Evolutionary conservation across 2,113 vertebrate genomes (phyloP).

Genomic region (Antigone vipio): DNA sequence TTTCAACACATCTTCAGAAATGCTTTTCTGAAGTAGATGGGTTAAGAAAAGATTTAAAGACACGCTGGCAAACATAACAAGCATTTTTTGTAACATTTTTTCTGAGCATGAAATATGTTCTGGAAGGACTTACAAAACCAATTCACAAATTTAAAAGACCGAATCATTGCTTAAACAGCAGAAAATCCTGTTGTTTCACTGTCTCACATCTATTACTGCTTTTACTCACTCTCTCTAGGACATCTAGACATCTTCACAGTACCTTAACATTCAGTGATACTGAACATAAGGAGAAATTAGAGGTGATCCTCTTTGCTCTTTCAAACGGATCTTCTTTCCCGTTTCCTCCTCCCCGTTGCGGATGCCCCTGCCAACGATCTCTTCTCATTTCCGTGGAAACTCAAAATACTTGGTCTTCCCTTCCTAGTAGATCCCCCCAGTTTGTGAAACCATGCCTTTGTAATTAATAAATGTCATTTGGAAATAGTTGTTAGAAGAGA

Average conservation of each 20-base stretch:
- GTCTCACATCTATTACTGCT: neutral
- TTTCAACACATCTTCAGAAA: neutral
- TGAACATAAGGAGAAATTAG: neutral
- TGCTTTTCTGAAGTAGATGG: neutral
- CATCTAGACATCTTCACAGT: neutral
- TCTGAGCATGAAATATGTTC: neutral
- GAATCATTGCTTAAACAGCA: neutral
- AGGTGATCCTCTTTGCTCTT: neutral
- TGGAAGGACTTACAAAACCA: neutral
- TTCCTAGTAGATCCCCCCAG: neutral
- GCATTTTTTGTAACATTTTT: neutral
- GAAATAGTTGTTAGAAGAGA: neutral
- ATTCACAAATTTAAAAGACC: neutral
- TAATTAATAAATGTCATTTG: neutral
- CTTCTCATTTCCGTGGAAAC: neutral
- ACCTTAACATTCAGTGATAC: neutral
- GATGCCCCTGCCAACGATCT: neutral
- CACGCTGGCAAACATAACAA: neutral
- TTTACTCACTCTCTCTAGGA: neutral
- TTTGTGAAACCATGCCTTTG: neutral
- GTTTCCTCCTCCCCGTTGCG: neutral
- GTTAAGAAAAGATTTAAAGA: neutral
- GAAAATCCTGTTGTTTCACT: neutral
- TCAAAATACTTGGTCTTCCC: neutral
- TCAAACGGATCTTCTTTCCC: neutral